These are phyloP conservation scores for Physocephala rufipes DNA, from an alignment of 2,888 invertebrate genomes.

Conservation along the genomic window DNA sequence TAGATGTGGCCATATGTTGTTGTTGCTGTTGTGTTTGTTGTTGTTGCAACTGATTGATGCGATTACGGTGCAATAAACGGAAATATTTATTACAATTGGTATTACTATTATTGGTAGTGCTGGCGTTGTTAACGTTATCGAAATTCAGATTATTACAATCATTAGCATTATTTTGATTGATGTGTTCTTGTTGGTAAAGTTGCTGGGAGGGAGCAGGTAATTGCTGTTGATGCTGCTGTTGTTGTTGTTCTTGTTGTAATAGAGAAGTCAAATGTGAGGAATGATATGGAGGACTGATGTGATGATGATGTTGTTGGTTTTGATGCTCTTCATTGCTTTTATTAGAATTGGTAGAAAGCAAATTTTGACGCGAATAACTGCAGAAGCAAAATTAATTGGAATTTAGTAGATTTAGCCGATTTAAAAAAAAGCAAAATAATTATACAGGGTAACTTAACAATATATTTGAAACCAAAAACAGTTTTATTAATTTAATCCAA, in stretches of 20 bases:
- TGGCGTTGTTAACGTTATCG: slow-evolving; percentile 49
- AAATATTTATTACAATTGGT: slow-evolving; percentile 41
- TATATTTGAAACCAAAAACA: slow-evolving; percentile 11
- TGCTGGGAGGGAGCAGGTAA: slow-evolving; percentile 42
- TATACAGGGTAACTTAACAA: slow-evolving; percentile 6
- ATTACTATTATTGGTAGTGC: slow-evolving; percentile 48
- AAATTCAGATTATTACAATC: slow-evolving; percentile 69
- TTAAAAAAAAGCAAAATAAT: neutral
- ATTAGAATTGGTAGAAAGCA: slow-evolving; percentile 74
- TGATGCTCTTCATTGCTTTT: slow-evolving; percentile 78
- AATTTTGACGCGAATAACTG: slow-evolving; percentile 90
- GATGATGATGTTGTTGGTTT: slow-evolving; percentile 54
- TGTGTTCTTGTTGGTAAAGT: slow-evolving; percentile 42
- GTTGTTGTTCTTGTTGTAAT: neutral
- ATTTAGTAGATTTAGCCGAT: slow-evolving; percentile 17
- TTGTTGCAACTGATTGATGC: slow-evolving; percentile 50
- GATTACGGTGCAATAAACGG: slow-evolving; percentile 44
- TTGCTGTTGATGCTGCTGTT: slow-evolving; percentile 31
- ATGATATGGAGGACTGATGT: slow-evolving; percentile 63
- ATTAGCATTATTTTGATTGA: slow-evolving; percentile 41
- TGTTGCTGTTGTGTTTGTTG: slow-evolving; percentile 52
- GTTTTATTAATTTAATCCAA: neutral
- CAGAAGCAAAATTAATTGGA: slow-evolving; percentile 51
- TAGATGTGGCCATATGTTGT: slow-evolving; percentile 36
- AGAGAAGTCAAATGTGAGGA: slow-evolving; percentile 53